Conservation (phyloP, 2,797 vertebrate genomes). For the Danio kyathit region DNA sequence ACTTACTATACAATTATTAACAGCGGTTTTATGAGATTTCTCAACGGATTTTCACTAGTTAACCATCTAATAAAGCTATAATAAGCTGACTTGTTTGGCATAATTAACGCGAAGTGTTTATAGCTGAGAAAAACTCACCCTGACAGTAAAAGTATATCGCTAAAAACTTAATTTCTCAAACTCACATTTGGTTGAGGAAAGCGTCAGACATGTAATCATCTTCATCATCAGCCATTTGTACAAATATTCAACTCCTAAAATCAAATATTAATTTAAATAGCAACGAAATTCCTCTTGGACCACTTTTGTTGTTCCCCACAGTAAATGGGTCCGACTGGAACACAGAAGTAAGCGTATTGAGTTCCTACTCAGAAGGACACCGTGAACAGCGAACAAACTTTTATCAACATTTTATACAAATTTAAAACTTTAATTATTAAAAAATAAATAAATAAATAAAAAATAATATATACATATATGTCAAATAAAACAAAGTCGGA, state of each 20-base stretch:
- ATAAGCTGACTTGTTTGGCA: no score
- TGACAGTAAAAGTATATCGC: no score
- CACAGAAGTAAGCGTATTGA: neutral
- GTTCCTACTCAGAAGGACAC: neutral
- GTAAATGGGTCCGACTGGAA: slow-evolving; percentile 25
- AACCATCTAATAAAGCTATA: neutral
- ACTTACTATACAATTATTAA: neutral
- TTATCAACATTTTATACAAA: neutral
- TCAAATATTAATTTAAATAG: neutral
- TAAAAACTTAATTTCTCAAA: neutral
- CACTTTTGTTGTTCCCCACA: neutral
- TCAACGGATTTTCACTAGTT: neutral
- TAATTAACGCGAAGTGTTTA: neutral
- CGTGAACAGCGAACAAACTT: neutral
- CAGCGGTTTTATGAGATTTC: neutral
- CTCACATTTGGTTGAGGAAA: slow-evolving; percentile 83
- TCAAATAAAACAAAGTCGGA: no score
- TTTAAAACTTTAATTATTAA: no score
- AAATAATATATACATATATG: no score
- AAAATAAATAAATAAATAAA: no score
- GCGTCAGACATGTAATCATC: slow-evolving; percentile 97
- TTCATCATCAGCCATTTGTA: slow-evolving; percentile 79
- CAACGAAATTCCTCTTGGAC: no score
- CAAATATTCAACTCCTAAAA: neutral
- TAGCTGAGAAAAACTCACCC: neutral